phyloP scores from a whole-genome alignment of 2,797 vertebrate genomes.

The Leucoraja ocellata region DNA sequence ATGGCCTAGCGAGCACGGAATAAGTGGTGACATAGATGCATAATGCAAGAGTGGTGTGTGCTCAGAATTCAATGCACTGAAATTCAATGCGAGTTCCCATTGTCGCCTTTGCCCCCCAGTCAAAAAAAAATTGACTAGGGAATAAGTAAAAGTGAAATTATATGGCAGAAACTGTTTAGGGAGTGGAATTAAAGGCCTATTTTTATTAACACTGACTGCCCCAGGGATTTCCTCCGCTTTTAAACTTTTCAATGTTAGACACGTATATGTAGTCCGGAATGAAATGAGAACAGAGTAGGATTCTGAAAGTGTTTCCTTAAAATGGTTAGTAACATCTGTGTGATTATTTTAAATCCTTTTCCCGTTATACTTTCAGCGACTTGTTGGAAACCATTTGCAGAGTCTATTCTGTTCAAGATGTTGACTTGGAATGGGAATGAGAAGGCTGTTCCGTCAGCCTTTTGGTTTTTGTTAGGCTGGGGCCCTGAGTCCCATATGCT shows the following conservation, averaged over 20 bases:
- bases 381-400: neutral
- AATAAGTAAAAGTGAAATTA: constrained; percentile 38
- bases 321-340: neutral
- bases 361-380: neutral
- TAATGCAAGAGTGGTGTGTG: constrained; percentile 27
- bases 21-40: constrained; percentile 32
- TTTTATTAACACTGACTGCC: constrained; percentile 35
- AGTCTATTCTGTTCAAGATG: neutral
- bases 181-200: constrained; percentile 8
- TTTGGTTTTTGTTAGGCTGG: neutral
- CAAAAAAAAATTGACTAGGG: constrained; percentile 12
- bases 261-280: constrained; percentile 19
- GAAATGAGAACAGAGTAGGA: neutral
- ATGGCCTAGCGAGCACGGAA: constrained; percentile 3
- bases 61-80: constrained; percentile 35
- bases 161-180: constrained; percentile 9
- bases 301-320: constrained; percentile 23
- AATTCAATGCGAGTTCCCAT: constrained; percentile 27
- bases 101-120: constrained; percentile 11
- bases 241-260: constrained; percentile 21
- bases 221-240: constrained; percentile 25
- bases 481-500: neutral
- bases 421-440: neutral
- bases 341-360: neutral
- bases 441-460: neutral